Evolutionary conservation across 2,797 vertebrate species (phyloP), one percentile per base, ranked within the genome.

Genomic region (Poeciliopsis presidionis): DNA sequence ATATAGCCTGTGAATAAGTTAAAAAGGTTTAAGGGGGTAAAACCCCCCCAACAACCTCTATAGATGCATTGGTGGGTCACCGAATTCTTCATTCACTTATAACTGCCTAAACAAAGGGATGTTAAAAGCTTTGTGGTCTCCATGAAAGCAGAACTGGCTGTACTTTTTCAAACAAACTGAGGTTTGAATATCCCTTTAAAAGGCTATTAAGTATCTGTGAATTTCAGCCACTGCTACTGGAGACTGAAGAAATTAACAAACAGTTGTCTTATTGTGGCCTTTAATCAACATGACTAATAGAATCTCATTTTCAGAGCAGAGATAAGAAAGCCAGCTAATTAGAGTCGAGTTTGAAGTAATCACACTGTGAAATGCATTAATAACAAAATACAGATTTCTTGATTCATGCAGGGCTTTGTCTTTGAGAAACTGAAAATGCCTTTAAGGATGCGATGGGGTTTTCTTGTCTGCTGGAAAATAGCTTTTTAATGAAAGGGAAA

Each of bases 291-390:
- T 72, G 43, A 81, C 78, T 76, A 80, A 76, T 43, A 63, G 33
- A 86, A 84, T 82, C 61, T 75, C 46, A 72, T 76, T 84, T 79
- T 75, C 55, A 82, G 69, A 70, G 47, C 5, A 55, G 46, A 76
- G 70, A 86, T 85, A 84, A 78, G 59, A 70, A 65, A 81, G 63
- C 75, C 9, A 3, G 51, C 71, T 80, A 86, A 88, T 86, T 79
- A 75, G 59, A 80, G 73, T 6, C 0, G 47, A 82, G 72, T 74
- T 47, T 75, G 71, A 74, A 73, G 74, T 79, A 74, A 84, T 78
- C 53, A 72, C 65, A 30, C 13, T 69, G 71, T 65, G 45, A 80
- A 78, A 71, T 45, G 67, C 30, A 41, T 28, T 20, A 70, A 75
- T 74, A 67, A 75, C 16, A 73, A 51, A 83, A 75, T 20, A 69